These are phyloP conservation scores for Eupithecia exiguata DNA, from an alignment of 2,888 invertebrate genomes.

Conservation along the genomic window DNA sequence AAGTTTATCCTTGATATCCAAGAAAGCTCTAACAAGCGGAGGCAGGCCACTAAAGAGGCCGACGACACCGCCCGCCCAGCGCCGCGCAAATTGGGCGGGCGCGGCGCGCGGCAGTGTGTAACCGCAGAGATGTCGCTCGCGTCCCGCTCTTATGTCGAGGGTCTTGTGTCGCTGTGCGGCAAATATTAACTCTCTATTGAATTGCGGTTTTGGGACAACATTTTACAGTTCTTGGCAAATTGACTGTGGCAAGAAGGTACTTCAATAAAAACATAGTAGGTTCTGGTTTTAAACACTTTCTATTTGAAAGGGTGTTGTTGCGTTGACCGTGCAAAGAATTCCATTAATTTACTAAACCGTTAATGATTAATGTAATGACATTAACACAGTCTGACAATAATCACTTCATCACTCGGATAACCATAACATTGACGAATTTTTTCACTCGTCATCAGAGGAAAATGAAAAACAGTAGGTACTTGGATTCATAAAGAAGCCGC, in stretches of 20 bases:
- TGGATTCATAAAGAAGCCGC: constrained; percentile 25
- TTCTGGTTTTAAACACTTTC: background rate
- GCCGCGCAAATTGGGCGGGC: constrained; percentile 56
- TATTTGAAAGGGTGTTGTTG: constrained; percentile 1
- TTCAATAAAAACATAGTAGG: background rate
- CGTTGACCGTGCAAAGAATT: background rate
- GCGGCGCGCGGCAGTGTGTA: constrained; percentile 40
- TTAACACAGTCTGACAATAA: background rate
- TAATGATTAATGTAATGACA: background rate
- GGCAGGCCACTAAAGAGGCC: constrained; percentile 56
- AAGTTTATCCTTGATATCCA: constrained; percentile 41
- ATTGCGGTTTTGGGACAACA: constrained; percentile 50
- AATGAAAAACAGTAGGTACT: constrained; percentile 11
- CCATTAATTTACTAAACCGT: background rate
- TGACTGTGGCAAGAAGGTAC: constrained; percentile 17
- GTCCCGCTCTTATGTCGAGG: constrained; percentile 44
- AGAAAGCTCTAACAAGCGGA: constrained; percentile 40
- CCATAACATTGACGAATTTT: background rate
- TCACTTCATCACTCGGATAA: background rate
- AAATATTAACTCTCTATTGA: constrained; percentile 52
- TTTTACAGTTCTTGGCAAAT: constrained; percentile 47
- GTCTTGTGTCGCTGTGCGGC: constrained; percentile 47
- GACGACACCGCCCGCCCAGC: constrained; percentile 58
- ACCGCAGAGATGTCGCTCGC: constrained; percentile 43
- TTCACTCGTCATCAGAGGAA: constrained; percentile 7